These are phyloP conservation scores for Heliangelus exortis DNA, from an alignment of 2,797 vertebrate species.

Conservation along the genomic window DNA sequence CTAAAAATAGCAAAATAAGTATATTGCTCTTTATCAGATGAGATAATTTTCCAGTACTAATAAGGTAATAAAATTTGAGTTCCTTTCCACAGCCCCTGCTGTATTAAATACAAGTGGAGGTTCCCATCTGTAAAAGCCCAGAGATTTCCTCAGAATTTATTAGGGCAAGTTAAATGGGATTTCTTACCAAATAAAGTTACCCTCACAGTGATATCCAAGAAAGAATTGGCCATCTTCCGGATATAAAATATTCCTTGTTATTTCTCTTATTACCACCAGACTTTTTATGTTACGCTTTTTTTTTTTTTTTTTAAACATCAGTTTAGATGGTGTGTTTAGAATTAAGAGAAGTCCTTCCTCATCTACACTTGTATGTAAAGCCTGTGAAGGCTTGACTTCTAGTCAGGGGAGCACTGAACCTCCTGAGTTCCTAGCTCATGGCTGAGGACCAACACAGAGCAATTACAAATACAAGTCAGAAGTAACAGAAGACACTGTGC, in stretches of 20 bases:
- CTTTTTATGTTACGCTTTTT: background rate
- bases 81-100: background rate
- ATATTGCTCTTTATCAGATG: accelerated
- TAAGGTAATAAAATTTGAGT: background rate
- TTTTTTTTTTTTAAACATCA: background rate
- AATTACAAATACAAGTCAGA: background rate
- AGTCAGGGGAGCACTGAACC: background rate
- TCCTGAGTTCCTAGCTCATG: background rate
- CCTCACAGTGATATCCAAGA: background rate
- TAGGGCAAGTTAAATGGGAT: background rate
- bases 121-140: background rate
- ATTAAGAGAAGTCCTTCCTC: background rate
- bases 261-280: background rate
- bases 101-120: background rate
- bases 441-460: background rate
- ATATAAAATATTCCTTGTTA: background rate
- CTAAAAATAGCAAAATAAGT: background rate
- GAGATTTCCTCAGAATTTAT: background rate
- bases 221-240: background rate
- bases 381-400: background rate
- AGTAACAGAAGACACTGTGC: background rate
- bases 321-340: background rate
- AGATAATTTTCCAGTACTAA: background rate
- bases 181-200: background rate
- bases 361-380: background rate